Evolutionary conservation across 2,888 invertebrate species (phyloP), one percentile per base, ranked within the genome.

Genomic region (Branchellion lobata): DNA sequence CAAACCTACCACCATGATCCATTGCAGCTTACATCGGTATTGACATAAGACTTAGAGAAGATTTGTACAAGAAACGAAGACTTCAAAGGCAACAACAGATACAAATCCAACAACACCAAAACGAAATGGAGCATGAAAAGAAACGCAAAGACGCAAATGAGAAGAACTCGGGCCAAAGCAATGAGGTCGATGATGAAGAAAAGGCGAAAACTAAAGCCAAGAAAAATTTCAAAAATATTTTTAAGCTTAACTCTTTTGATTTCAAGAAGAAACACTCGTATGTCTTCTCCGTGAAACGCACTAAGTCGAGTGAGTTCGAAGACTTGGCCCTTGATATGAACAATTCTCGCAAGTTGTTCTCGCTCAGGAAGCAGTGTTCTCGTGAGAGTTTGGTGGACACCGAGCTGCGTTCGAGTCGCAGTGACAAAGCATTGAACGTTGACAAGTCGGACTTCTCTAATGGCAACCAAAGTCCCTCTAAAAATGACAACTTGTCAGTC

Each of bases 251-350:
- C 40, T 14, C 5, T 14, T 40, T 40, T 14, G 40, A 40, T 40
- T 40, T 40, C 40, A 40, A 8, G 40, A 40, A 40, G 40, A 40
- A 40, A 40, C 40, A 40, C 8, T 8, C 40, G 14, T 14, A 14
- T 14, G 5, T 14, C 40, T 40, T 14, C 8, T 40, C 14, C 14
- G 14, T 8, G 40, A 40, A 40, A 14, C 5, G 11, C 3, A 24
- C 11, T n/a, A 57, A 57, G 24, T 57, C 61, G 61, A 14, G 61
- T 57, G 61, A 57, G 61, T 57, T 57, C 24, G 61, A 57, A n/a
- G 61, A 57, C 61, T 8, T 57, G 24, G 24, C 61, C 3, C 24
- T 57, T 5, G 61, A n/a, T n/a, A 5, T 3, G 3, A 24, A 57
- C 61, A 24, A 5, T n/a, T 57, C 61, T n/a, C 21, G 24, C 21